Conservation (phyloP, 2,888 invertebrate genomes). For the Zaprionus bogoriensis region DNA sequence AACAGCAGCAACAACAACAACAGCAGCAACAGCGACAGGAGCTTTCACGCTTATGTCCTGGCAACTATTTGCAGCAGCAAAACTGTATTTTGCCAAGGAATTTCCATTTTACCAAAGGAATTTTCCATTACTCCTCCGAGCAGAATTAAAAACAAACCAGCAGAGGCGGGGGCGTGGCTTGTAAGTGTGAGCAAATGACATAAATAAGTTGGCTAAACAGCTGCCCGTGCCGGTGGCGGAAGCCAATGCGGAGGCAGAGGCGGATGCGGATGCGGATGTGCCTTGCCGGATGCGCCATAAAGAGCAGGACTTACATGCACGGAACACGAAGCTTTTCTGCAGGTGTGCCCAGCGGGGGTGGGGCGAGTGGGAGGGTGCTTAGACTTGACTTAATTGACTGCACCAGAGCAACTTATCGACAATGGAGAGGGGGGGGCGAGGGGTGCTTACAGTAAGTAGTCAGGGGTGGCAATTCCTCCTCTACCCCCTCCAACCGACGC, state of each 20-base stretch:
- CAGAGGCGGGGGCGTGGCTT: background rate
- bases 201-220: slow-evolving; percentile 73
- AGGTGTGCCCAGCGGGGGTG: slow-evolving; percentile 17
- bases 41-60: slow-evolving; percentile 22
- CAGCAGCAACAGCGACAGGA: background rate
- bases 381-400: slow-evolving; percentile 50
- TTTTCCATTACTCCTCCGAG: slow-evolving; percentile 38
- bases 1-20: slow-evolving; percentile 10
- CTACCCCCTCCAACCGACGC: background rate
- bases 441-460: background rate
- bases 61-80: slow-evolving; percentile 47
- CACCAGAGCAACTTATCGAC: slow-evolving; percentile 46
- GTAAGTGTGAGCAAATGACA: slow-evolving; percentile 58
- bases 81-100: slow-evolving; percentile 44
- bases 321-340: slow-evolving; percentile 45
- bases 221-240: slow-evolving; percentile 53
- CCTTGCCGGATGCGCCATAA: slow-evolving; percentile 63
- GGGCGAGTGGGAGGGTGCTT: background rate
- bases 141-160: slow-evolving; percentile 46
- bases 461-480: background rate
- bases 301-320: slow-evolving; percentile 61
- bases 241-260: slow-evolving; percentile 21
- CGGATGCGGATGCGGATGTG: slow-evolving; percentile 23
- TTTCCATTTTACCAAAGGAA: slow-evolving; percentile 71
- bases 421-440: slow-evolving; percentile 10